These are phyloP conservation scores for Chanos chanos DNA, from an alignment of 2,797 vertebrate species.

Conservation along the genomic window DNA sequence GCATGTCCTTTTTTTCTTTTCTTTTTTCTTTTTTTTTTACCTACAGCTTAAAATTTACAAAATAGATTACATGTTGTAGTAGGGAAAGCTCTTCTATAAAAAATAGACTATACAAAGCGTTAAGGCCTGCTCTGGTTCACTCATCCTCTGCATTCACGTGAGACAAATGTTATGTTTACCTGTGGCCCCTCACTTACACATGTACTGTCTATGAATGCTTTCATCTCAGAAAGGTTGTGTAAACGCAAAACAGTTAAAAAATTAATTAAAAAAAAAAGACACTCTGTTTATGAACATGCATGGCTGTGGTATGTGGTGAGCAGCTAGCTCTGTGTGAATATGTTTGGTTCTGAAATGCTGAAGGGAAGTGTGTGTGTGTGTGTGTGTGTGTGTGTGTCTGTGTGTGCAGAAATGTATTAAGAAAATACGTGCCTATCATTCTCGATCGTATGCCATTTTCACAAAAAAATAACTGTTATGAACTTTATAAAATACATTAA, in stretches of 20 bases:
- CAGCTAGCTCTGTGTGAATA: constrained; percentile 39
- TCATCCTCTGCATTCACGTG: constrained; percentile 14
- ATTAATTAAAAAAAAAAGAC: constrained; percentile 12
- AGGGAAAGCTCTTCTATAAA: constrained; percentile 48
- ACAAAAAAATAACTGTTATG: too few species aligned
- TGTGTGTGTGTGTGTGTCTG: too few species aligned
- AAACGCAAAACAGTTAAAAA: constrained; percentile 10
- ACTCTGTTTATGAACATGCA: constrained; percentile 30
- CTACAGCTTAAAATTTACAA: constrained; percentile 71
- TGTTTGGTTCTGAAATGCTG: too few species aligned
- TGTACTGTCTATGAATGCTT: constrained; percentile 27
- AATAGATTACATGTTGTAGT: constrained; percentile 52
- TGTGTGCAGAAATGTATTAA: too few species aligned
- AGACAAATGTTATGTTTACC: constrained; percentile 37
- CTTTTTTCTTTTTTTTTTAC: too few species aligned
- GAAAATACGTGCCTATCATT: too few species aligned
- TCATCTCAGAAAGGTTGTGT: constrained; percentile 26
- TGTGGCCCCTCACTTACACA: constrained; percentile 30
- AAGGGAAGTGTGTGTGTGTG: too few species aligned
- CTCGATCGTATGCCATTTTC: too few species aligned
- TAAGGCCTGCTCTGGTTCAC: constrained; percentile 44
- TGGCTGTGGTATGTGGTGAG: constrained; percentile 26
- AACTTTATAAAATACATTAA: too few species aligned
- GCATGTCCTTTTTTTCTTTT: constrained; percentile 70
- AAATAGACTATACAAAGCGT: constrained; percentile 45